Evolutionary conservation across 2,888 invertebrate genomes (phyloP).

Genomic region (Clitarchus hookeri): DNA sequence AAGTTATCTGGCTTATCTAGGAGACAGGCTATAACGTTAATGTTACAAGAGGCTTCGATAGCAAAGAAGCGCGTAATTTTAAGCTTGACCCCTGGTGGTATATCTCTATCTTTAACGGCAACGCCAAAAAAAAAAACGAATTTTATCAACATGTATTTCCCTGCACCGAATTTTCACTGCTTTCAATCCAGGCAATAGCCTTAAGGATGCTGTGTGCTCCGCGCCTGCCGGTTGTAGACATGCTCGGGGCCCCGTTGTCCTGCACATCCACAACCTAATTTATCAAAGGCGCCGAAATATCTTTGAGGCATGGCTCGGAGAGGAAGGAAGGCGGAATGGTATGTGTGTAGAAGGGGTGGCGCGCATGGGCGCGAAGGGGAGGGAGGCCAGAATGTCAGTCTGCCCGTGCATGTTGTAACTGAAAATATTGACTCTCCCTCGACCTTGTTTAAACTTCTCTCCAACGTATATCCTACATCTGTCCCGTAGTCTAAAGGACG

Average conservation of each 20-base stretch:
- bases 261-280: not conserved
- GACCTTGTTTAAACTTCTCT: not conserved
- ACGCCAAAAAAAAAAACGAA: no score
- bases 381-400: not conserved
- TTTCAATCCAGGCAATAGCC: no score
- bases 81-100: no score
- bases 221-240: not conserved
- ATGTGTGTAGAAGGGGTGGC: not conserved
- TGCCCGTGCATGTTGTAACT: constrained; percentile 1
- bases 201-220: not conserved
- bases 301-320: not conserved
- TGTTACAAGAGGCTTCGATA: no score
- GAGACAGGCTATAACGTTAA: no score
- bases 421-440: not conserved
- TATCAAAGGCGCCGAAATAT: not conserved
- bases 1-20: no score
- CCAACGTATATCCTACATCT: not conserved
- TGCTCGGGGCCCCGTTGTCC: not conserved
- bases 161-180: no score
- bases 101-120: no score
- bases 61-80: no score
- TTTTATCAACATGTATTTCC: no score
- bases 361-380: not conserved
- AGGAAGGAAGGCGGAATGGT: not conserved
- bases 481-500: not conserved